Base-by-base conservation (phyloP, 2,888 invertebrate genomes). In the Melinaea marsaeus region DNA sequence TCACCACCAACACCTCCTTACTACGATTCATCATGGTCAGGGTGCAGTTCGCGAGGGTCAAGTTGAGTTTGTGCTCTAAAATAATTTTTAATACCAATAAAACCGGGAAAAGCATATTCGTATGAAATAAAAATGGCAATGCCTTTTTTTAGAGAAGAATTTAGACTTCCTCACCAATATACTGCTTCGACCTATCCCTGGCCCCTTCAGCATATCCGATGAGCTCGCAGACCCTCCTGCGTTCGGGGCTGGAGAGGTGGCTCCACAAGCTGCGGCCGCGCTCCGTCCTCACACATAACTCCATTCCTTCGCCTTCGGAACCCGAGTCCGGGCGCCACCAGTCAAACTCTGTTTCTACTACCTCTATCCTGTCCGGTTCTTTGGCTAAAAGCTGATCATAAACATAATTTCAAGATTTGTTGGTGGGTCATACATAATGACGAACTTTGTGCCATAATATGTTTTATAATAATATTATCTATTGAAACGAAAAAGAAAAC, bases 11-110 rank as follows among this genome's bases (percentile, higher is more conserved):
- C 11, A 96, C 92, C 84, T 96, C 95, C 71, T 93, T 94, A 63
- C 92, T 92, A 65, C 93, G 92, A 75, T 93, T 94, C 71, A 94
- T 88, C 58, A 96, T 82, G 11, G 94, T 94, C 62, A 95, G 66
- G 2, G 94, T 94, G 71, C 94, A 93, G 79, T 95, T 95, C 13
- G 94, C 95, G 59, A 96, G 79, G 0, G 95, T 94, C 68, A 96
- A 90, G 81, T 95, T 95, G 65, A 95, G 86, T 84, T 95, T 95
- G 77, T 95, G 95, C 74, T 95, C 95, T 94, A 88, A 71, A 88
- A 92, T 45, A 56, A 60, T 3, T 2, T 11, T 32, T 32, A 32
- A 11, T 65, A 32, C 33, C 13, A 42, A 58, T 13, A 13, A n/a
- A 9, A 42, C 3, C 3, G 11, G 11, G 7, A 42, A 5, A 42